Conservation (phyloP, 2,888 invertebrate species). For the Apomyelois bistriatella region DNA sequence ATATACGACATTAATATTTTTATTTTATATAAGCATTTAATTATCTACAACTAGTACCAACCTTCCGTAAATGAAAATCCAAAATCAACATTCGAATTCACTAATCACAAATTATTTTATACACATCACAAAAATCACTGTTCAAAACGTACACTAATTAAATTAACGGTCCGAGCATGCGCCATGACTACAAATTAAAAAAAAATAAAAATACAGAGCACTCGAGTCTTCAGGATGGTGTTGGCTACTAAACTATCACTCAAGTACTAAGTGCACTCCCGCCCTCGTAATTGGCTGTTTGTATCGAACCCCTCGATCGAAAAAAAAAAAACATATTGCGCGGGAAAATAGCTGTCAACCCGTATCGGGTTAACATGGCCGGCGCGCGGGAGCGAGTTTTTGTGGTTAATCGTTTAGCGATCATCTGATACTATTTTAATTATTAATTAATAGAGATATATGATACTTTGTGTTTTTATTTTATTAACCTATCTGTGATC, state of each 20-base stretch:
- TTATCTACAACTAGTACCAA: slow-evolving; percentile 28
- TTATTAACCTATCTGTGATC: neutral
- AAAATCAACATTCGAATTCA: slow-evolving; percentile 39
- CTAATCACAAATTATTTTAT: slow-evolving; percentile 32
- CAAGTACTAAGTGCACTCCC: slow-evolving; percentile 66
- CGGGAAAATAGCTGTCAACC: slow-evolving; percentile 72
- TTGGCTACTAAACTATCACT: slow-evolving; percentile 72
- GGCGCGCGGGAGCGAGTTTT: slow-evolving; percentile 60
- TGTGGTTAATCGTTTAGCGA: slow-evolving; percentile 66
- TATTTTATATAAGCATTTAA: too few relatives aligned
- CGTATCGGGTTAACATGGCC: slow-evolving; percentile 62
- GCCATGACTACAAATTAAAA: slow-evolving; percentile 44
- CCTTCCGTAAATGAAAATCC: slow-evolving; percentile 40
- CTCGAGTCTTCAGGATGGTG: slow-evolving; percentile 56
- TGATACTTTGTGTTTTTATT: slow-evolving; percentile 4
- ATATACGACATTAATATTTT: too few relatives aligned
- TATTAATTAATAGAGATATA: slow-evolving; percentile 32
- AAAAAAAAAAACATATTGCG: slow-evolving; percentile 76
- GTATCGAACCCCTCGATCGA: slow-evolving; percentile 72
- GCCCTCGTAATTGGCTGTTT: slow-evolving; percentile 78
- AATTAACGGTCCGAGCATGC: slow-evolving; percentile 65
- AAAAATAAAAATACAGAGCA: slow-evolving; percentile 40
- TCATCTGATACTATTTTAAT: slow-evolving; percentile 59
- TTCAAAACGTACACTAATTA: slow-evolving; percentile 64
- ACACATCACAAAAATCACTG: slow-evolving; percentile 65